phyloP scores from a whole-genome alignment of 2,113 vertebrate genomes.

The Saguinus imperator region DNA sequence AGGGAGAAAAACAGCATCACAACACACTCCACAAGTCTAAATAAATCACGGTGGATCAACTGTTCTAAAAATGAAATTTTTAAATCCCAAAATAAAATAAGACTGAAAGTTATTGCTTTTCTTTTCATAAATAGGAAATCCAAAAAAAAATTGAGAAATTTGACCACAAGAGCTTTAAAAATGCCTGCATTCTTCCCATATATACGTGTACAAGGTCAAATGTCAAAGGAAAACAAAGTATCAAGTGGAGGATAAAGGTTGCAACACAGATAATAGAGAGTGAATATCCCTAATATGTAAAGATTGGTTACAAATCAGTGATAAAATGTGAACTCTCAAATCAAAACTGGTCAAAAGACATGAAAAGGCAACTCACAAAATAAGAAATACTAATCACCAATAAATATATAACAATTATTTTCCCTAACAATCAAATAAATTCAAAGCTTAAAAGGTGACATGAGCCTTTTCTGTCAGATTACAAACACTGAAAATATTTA shows the following conservation, averaged over 20 bases:
- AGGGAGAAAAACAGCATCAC: not conserved
- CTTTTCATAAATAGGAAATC: constrained; percentile 26
- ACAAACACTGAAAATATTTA: not conserved
- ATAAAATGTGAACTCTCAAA: constrained; percentile 22
- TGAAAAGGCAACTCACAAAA: not conserved
- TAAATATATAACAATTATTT: not conserved
- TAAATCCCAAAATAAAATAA: constrained; percentile 50
- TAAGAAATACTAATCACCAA: not conserved
- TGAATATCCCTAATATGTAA: not conserved
- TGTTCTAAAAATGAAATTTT: constrained; percentile 44
- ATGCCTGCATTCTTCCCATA: not conserved
- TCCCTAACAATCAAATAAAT: not conserved
- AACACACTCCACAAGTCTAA: not conserved
- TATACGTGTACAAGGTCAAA: not conserved
- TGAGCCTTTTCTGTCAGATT: not conserved
- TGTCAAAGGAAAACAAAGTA: not conserved
- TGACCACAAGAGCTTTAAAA: not conserved
- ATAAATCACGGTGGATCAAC: constrained; percentile 22
- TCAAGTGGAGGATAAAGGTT: not conserved
- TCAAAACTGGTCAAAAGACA: not conserved
- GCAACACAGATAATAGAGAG: not conserved
- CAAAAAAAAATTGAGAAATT: not conserved
- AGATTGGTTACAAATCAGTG: not conserved
- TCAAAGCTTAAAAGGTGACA: constrained; percentile 2
- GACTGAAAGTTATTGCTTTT: not conserved